Evolutionary conservation across 2,888 invertebrate species (phyloP), one percentile per base, ranked within the genome.

Genomic region (Oscheius sp.): DNA sequence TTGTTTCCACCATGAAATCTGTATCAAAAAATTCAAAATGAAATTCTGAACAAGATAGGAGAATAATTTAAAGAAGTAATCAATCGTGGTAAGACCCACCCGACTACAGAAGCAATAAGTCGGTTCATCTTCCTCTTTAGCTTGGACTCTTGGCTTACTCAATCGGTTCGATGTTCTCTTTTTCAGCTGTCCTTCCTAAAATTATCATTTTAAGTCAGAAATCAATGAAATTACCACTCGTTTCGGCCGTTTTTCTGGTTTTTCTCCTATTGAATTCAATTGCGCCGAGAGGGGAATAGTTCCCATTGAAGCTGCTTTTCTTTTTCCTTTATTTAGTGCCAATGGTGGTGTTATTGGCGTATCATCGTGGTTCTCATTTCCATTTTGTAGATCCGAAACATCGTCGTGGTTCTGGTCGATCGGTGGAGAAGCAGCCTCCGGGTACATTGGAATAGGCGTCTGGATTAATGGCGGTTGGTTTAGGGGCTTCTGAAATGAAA

Each of bases 31-130:
- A 9, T 35, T 35, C 5, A 35, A 35, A 35, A 35, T 35, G 35
- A 6, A n/a, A n/a, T n/a, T n/a, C n/a, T n/a, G n/a, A n/a, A n/a
- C n/a, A n/a, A n/a, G n/a, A n/a, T n/a, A n/a, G n/a, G n/a, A 35
- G 9, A 35, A 35, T 35, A 35, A 35, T 21, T 59, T 27, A 35
- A 9, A 35, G 9, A 35, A 35, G 9, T 6, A 35, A 35, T 35
- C 35, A 35, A 35, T 35, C 35, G 35, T 35, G 3, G 3, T 23
- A 55, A 68, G 18, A 43, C 75, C 69, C 25, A 80, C 80, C 58
- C 80, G 56, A 58, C 70, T 70, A 68, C 80, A 80, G 52, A 72
- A 53, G 58, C 80, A 80, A 59, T 80, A 80, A 12, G 76, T 76
- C 13, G 76, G 75, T 46, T 78, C 80, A 21, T 76, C 76, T 3